Base-by-base conservation (phyloP, 2,797 vertebrate genomes). In the Eurystomus glaucurus region DNA sequence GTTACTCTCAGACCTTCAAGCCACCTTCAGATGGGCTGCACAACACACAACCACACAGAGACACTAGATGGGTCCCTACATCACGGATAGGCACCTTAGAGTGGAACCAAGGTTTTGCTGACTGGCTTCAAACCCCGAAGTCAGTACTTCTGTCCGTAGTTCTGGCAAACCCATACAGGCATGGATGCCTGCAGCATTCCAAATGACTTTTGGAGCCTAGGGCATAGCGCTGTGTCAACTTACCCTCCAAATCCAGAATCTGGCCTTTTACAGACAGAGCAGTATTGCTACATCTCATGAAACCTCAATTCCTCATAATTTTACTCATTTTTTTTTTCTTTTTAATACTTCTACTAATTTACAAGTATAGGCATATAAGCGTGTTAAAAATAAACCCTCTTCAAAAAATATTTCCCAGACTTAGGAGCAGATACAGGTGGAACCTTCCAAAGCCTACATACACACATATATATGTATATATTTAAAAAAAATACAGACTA, bases 11-110 rank as follows among this genome's bases (percentile, higher is more conserved):
- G 35, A 46, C 11, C 19, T 33, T 54, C 60, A 65, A 14, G 50
- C 8, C 43, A 19, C 28, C n/a, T 66, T 31, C 71, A 39, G n/a
- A 14, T 10, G 37, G 69, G 10, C 29, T 33, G 35, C 35, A 62
- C 50, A 25, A n/a, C n/a, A 29, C 29, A 33, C 28, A 17, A 26
- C 28, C 58, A 13, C 0, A 0, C 20, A n/a, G 57, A 66, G 65
- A 55, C 29, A 35, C 15, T 31, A 21, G 0, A 5, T 10, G 17
- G 20, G 18, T 45, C 43, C 14, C 37, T 31, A 2, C 0, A 0
- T 14, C n/a, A 39, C 20, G 48, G 14, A 39, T 2, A 22, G 21
- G 9, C 48, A 46, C 33, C 18, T 61, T 26, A 46, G n/a, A 2
- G 1, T 25, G 23, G 25, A 39, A n/a, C 28, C 79, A 33, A 14